Conservation (phyloP, 64 coral and sea anemone species). For the Dendronephthya gigantea region DNA sequence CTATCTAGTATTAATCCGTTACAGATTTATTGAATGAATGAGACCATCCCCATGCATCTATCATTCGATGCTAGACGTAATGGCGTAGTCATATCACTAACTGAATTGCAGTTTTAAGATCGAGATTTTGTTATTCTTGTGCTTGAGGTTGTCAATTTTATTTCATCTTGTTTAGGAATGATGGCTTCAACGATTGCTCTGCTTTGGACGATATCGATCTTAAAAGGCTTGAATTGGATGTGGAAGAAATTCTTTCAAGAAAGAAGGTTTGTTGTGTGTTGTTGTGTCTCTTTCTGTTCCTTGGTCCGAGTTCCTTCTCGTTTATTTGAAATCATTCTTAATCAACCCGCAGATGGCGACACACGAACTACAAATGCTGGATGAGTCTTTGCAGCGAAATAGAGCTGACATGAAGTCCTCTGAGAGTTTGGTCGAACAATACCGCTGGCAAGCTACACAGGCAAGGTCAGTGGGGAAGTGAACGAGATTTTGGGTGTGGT, state of each 20-base stretch:
- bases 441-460: conserved; percentile 81
- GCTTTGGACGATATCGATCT: background rate
- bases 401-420: conserved; percentile 86
- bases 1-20: too few species aligned
- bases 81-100: too few species aligned
- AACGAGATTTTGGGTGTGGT: too few species aligned
- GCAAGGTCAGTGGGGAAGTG: conserved; percentile 63
- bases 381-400: conserved; percentile 59
- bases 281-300: background rate
- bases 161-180: too few species aligned
- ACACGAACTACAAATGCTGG: conserved; percentile 56
- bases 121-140: too few species aligned
- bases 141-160: too few species aligned
- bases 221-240: conserved; percentile 55
- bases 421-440: conserved; percentile 77
- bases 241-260: conserved; percentile 58
- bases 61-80: too few species aligned
- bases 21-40: too few species aligned
- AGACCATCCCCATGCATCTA: too few species aligned
- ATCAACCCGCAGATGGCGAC: conserved; percentile 55
- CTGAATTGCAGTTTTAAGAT: too few species aligned
- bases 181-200: background rate
- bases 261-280: conserved; percentile 45
- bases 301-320: too few species aligned
- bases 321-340: background rate